Evolutionary conservation across 1,140 invertebrate species (phyloP).

Genomic region (Chionoecetes opilio): DNA sequence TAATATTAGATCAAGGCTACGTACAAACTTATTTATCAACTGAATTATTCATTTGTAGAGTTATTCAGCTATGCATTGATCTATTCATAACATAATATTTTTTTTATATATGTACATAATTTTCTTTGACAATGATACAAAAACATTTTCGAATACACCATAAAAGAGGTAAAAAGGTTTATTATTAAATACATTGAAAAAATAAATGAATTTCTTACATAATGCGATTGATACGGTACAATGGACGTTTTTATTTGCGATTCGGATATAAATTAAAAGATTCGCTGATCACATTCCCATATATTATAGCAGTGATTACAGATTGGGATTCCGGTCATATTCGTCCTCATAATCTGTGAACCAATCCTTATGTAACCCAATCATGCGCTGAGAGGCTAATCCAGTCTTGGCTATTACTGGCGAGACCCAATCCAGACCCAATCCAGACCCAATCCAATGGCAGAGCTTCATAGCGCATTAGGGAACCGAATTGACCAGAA

Average conservation of each 20-base stretch:
- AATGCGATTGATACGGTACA: neutral
- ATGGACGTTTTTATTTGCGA: no score
- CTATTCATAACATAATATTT: no score
- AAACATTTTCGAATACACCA: no score
- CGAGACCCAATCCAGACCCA: neutral
- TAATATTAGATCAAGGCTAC: neutral
- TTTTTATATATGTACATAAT: no score
- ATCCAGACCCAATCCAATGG: conserved; percentile 1
- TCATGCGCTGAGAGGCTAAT: neutral
- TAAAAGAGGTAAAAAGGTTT: no score
- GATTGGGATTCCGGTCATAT: neutral
- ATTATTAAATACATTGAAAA: no score
- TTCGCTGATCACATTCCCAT: neutral
- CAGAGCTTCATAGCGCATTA: neutral
- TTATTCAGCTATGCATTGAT: no score
- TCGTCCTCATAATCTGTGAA: neutral
- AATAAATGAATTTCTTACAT: no score
- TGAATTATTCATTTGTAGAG: no score
- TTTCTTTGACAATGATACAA: no score
- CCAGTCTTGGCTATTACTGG: neutral
- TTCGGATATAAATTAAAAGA: no score
- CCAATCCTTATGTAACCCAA: neutral
- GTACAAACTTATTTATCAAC: neutral
- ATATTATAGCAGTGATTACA: neutral
- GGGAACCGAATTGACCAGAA: neutral